phyloP scores from a whole-genome alignment of 2,113 vertebrate genomes.

The Columba livia region DNA sequence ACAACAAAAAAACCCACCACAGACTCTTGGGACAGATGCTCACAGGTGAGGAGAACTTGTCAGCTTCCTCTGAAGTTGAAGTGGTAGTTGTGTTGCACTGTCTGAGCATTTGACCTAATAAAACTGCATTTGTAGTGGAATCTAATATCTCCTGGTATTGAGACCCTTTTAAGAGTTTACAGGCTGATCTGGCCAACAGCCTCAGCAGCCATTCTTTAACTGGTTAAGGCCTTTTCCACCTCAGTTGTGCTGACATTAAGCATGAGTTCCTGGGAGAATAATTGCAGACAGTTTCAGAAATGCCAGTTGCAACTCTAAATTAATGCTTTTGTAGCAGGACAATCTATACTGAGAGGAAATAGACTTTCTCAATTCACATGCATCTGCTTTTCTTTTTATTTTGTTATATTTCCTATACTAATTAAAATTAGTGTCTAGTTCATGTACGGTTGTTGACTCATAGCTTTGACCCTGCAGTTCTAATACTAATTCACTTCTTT shows the following conservation, averaged over 20 bases:
- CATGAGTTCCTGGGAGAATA: neutral
- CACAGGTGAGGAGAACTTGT: neutral
- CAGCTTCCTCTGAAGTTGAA: neutral
- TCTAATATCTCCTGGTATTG: neutral
- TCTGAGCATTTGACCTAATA: neutral
- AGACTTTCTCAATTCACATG: neutral
- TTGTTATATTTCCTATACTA: neutral
- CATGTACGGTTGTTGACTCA: neutral
- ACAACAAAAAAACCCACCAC: neutral
- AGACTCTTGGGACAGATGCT: neutral
- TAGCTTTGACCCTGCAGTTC: neutral
- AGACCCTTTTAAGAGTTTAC: neutral
- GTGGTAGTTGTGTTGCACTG: neutral
- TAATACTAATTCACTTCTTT: neutral
- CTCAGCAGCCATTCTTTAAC: neutral
- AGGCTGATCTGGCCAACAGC: neutral
- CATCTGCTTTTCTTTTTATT: neutral
- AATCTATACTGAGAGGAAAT: neutral
- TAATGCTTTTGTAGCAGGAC: neutral
- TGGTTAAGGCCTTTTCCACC: neutral
- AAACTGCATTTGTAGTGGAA: neutral
- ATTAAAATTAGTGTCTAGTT: neutral
- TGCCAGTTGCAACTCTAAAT: neutral
- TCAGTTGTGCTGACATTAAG: neutral
- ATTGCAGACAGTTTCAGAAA: neutral